These are phyloP conservation scores for Haliclystus octoradiatus DNA, from an alignment of 30 jellyfish, hydroid and myxozoan species.

Conservation along the genomic window DNA sequence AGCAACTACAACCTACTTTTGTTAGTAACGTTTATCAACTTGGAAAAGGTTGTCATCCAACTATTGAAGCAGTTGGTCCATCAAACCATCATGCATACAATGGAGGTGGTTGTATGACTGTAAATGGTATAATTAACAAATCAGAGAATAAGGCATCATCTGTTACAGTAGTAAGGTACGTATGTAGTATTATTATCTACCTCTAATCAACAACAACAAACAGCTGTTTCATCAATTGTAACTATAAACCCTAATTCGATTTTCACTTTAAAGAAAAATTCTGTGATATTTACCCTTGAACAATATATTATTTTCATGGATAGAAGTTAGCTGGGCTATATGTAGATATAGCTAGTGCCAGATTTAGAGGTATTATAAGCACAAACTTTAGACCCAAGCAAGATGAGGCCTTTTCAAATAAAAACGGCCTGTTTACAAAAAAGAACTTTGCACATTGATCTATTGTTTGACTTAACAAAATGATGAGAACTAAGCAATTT, in stretches of 20 bases:
- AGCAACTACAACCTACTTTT: conserved; percentile 63
- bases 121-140: conserved; percentile 23
- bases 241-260: too few relatives aligned
- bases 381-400: not conserved
- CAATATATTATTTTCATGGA: too few relatives aligned
- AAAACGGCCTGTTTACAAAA: not conserved
- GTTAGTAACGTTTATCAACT: conserved; percentile 30
- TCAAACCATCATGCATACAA: conserved; percentile 41
- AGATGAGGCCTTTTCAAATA: not conserved
- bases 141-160: conserved; percentile 23
- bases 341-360: too few relatives aligned
- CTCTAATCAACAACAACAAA: not conserved
- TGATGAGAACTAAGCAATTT: not conserved
- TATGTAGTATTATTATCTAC: not conserved
- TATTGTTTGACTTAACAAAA: not conserved
- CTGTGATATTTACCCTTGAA: too few relatives aligned
- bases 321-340: too few relatives aligned
- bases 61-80: conserved; percentile 17
- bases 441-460: not conserved
- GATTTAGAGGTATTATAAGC: too few relatives aligned
- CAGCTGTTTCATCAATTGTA: too few relatives aligned
- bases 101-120: conserved; percentile 79
- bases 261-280: too few relatives aligned
- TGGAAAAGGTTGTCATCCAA: conserved; percentile 44
- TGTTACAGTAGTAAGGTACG: conserved; percentile 23